These are phyloP conservation scores for Furcifer pardalis DNA, from an alignment of 2,797 vertebrate species.

Conservation along the genomic window DNA sequence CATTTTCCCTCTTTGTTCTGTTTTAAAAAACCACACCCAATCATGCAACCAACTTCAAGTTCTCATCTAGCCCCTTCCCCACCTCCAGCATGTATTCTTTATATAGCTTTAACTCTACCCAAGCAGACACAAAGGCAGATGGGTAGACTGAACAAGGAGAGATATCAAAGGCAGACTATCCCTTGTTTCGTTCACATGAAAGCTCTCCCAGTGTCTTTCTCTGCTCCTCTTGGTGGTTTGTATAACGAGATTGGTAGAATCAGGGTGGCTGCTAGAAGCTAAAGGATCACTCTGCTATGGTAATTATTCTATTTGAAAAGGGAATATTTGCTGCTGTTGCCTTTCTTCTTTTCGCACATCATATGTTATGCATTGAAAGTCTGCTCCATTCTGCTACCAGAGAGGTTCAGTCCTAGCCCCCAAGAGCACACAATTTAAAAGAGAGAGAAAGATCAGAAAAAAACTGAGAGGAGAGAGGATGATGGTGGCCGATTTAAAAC, in stretches of 20 bases:
- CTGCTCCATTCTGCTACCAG: constrained; percentile 43
- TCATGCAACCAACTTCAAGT: constrained; percentile 15
- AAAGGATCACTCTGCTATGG: constrained; percentile 56
- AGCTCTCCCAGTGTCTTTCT: constrained; percentile 70
- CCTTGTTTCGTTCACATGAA: constrained; percentile 71
- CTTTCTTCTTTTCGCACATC: constrained; percentile 43
- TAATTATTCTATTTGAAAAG: constrained; percentile 67
- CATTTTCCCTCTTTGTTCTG: background rate
- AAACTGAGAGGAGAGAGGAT: constrained; percentile 17
- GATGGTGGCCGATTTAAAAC: constrained; percentile 2
- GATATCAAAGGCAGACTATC: constrained; percentile 71
- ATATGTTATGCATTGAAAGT: constrained; percentile 35
- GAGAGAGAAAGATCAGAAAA: constrained; percentile 21
- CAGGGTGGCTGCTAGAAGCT: constrained; percentile 65
- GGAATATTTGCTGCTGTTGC: constrained; percentile 59
- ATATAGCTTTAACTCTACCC: constrained; percentile 48
- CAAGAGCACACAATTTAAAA: constrained; percentile 42
- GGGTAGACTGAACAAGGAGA: constrained; percentile 64
- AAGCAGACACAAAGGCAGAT: constrained; percentile 56
- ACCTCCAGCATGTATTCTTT: constrained; percentile 45
- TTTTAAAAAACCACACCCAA: background rate
- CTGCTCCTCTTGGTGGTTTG: constrained; percentile 70
- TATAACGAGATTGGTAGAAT: constrained; percentile 75
- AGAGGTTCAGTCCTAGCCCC: constrained; percentile 38
- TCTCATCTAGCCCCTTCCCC: background rate